Conservation (phyloP, 1,140 invertebrate species). For the Temnothorax longispinosus region DNA sequence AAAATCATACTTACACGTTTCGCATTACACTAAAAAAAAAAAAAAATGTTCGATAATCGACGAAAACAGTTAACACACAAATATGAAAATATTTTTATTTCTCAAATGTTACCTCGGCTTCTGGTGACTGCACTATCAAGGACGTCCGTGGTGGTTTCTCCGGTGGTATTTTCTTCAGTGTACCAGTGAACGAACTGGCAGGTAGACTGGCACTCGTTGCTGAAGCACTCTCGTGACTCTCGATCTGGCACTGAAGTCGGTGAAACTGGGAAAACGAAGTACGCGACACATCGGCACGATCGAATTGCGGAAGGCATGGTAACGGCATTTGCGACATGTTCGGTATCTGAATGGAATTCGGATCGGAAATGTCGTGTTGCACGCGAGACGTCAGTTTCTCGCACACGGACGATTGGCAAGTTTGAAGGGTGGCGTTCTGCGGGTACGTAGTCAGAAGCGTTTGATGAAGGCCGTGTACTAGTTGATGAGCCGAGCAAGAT, state of each 20-base stretch:
- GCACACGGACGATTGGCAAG: conserved; percentile 76
- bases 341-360: conserved; percentile 79
- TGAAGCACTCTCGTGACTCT: conserved; percentile 76
- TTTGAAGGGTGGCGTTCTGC: conserved; percentile 72
- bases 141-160: conserved; percentile 85
- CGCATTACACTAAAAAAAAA: neutral
- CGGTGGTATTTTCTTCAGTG: conserved; percentile 84
- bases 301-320: conserved; percentile 80
- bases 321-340: conserved; percentile 83
- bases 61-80: neutral
- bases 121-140: conserved; percentile 83
- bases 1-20: neutral
- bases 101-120: conserved; percentile 82
- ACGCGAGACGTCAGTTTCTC: conserved; percentile 81
- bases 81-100: neutral
- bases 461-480: conserved; percentile 77
- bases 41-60: neutral
- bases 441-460: conserved; percentile 74
- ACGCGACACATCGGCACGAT: conserved; percentile 77
- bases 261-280: conserved; percentile 79
- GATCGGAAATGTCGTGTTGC: conserved; percentile 76
- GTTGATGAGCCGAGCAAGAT: conserved; percentile 52
- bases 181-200: conserved; percentile 78
- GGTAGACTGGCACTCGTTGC: conserved; percentile 53
- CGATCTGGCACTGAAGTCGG: conserved; percentile 78